phyloP scores from a whole-genome alignment of 2,888 invertebrate species.

The Coenonympha glycerion region DNA sequence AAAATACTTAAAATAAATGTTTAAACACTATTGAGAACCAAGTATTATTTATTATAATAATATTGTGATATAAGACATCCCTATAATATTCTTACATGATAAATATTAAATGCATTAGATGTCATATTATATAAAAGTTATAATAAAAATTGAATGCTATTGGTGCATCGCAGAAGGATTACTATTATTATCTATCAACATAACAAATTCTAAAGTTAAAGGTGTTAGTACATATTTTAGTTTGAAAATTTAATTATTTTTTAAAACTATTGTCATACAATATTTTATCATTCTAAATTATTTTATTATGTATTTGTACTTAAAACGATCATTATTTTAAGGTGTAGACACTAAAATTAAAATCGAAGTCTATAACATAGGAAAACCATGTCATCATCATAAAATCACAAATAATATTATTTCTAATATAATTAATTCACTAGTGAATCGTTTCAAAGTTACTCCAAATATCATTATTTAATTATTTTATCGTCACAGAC shows the following conservation, averaged over 20 bases:
- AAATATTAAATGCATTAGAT: conserved; percentile 8
- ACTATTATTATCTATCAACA: not conserved
- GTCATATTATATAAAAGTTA: not conserved
- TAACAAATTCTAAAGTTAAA: not conserved
- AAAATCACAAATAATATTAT: conserved; percentile 20
- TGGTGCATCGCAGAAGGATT: not conserved
- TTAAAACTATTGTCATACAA: conserved; percentile 5
- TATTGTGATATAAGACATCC: not conserved
- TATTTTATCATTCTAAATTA: not conserved
- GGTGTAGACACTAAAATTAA: not conserved
- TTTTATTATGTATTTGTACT: conserved; percentile 7
- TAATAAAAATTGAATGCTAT: not conserved
- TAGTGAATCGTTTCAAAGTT: too few relatives aligned
- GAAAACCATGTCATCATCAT: conserved; percentile 16
- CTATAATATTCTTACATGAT: not conserved
- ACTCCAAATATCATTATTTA: too few relatives aligned
- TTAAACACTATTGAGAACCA: not conserved
- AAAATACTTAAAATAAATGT: not conserved
- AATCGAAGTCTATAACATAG: not conserved
- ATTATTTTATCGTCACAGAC: conserved; percentile 21
- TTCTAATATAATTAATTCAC: not conserved
- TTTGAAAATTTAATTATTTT: not conserved
- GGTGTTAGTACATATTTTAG: not conserved
- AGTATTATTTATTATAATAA: not conserved
- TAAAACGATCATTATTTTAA: not conserved